Percentiles rank a stretch among this genome's conserved stretches.
phyloP scores from a whole-genome alignment of 1,140 invertebrate species.

The Grapholita molesta region DNA sequence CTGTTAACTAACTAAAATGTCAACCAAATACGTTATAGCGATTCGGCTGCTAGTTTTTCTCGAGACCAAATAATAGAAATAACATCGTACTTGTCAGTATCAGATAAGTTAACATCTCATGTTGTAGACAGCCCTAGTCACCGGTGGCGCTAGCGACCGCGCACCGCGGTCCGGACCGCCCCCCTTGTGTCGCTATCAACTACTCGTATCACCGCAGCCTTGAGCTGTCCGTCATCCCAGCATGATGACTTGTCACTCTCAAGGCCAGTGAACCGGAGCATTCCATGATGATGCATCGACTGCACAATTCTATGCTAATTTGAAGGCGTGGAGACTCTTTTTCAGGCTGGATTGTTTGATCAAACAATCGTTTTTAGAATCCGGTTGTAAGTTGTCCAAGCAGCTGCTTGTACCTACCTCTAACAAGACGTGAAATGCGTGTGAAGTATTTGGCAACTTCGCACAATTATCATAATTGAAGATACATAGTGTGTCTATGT shows the following conservation, averaged over 20 bases:
- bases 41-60: too few species aligned
- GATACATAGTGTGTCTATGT: background rate
- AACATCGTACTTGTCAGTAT: too few species aligned
- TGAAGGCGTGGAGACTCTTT: background rate
- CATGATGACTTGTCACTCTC: constrained; percentile 43
- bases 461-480: constrained; percentile 10
- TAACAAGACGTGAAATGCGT: constrained; percentile 11
- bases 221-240: constrained; percentile 49
- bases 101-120: background rate
- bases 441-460: constrained; percentile 11
- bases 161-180: constrained; percentile 30
- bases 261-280: constrained; percentile 15
- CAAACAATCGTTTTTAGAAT: background rate
- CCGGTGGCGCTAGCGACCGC: background rate
- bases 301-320: background rate
- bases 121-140: background rate
- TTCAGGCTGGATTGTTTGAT: background rate
- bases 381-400: background rate
- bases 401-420: background rate
- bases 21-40: too few species aligned
- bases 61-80: too few species aligned
- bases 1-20: too few species aligned
- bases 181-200: constrained; percentile 36
- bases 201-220: constrained; percentile 40
- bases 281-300: constrained; percentile 18